phyloP scores from a whole-genome alignment of 2,113 vertebrate genomes.

The Triplophysa tibetana region DNA sequence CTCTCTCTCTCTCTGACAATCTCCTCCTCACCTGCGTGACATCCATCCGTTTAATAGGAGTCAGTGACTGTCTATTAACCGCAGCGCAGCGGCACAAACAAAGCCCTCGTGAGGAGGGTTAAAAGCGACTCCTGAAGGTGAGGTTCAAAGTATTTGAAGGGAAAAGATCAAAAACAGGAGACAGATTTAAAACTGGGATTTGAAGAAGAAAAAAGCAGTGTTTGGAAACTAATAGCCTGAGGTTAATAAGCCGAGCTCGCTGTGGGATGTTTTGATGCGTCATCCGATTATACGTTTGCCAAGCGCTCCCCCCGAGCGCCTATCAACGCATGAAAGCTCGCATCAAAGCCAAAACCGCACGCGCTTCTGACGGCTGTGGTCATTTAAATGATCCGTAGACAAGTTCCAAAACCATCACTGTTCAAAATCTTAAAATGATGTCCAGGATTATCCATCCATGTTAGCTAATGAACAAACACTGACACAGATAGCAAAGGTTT shows the following conservation, averaged over 20 bases:
- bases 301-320: conserved; percentile 50
- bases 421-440: neutral
- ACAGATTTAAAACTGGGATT: conserved; percentile 20
- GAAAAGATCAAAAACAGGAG: conserved; percentile 15
- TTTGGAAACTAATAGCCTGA: conserved; percentile 61
- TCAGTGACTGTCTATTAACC: conserved; percentile 21
- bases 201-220: conserved; percentile 10
- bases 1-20: conserved; percentile 21
- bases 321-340: conserved; percentile 70
- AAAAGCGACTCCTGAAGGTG: too few relatives aligned
- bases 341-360: conserved; percentile 71
- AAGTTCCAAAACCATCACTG: conserved; percentile 68
- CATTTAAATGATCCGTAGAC: conserved; percentile 69
- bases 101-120: neutral
- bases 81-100: conserved; percentile 21
- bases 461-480: neutral
- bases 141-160: neutral
- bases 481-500: too few relatives aligned
- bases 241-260: conserved; percentile 58
- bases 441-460: neutral
- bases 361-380: conserved; percentile 68
- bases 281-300: conserved; percentile 63
- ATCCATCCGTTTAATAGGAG: conserved; percentile 27
- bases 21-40: conserved; percentile 31
- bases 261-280: conserved; percentile 59